Evolutionary conservation across 2,888 invertebrate species (phyloP), one percentile per base, ranked within the genome.

Genomic region (Epinotia brunnichana): DNA sequence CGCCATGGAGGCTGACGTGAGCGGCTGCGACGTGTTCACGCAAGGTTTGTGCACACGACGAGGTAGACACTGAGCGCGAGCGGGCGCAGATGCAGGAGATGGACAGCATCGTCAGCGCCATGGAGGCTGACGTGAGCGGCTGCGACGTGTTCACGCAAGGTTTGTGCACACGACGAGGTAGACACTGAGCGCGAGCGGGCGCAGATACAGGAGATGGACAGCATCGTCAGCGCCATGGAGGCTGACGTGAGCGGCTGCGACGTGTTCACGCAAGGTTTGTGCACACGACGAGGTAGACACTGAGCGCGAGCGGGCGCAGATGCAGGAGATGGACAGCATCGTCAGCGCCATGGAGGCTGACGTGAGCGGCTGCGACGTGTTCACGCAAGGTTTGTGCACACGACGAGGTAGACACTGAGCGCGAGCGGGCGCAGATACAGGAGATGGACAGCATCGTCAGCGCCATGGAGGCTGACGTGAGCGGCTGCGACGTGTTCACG

Each of bases 1-100:
- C 79, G 94, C 94, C 1, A 95, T 95, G 95, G 95, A 95, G 79
- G 93, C 94, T 2, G 94, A 94, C 74, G 94, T 85, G 79, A 90
- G 82, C 63, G 90, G 82, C 67, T 94, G 87, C 66, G 86, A 87
- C 68, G 84, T 87, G 76, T 89, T 87, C 75, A 79, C 82, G 15
- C 60, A 41, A 61, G 60, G 60, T 61, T 9, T 41, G 60, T 35
- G 35, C 35, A 7, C 35, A 35, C 75, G 90, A 89, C 19, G 89
- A 88, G 68, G 80, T 79, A 51, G 90, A 89, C 24, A 70, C 77
- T 19, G 90, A 88, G 19, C 60, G 76, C 0, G 90, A 89, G 73
- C 86, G 88, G 10, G 87, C 88, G 2, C 93, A 93, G 81, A 91
- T 91, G 35, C 78, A 88, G 2, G 92, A 94, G 77, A 93, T 92